Evolutionary conservation across 1,140 invertebrate genomes (phyloP), one percentile per base, ranked within the genome.

Genomic region (Drosophila baimaii): DNA sequence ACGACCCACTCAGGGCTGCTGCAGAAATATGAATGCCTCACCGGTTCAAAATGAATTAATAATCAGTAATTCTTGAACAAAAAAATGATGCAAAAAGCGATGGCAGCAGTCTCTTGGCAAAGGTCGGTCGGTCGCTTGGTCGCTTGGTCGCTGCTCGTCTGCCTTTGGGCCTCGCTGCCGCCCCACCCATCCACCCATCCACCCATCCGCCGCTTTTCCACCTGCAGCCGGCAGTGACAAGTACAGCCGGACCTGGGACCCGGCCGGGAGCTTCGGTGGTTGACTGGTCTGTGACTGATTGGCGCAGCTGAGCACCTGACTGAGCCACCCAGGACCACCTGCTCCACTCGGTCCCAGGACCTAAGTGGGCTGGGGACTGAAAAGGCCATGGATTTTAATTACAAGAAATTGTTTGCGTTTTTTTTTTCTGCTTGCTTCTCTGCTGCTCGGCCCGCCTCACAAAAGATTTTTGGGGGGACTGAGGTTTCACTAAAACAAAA

Each of bases 31-130:
- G 81, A 88, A 89, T 83, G 84, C 84, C 84, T 86, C 84, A 83
- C 84, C 76, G 84, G 80, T 88, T 84, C 73, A 88, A 88, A 88
- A 88, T 88, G 84, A 88, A 88, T 88, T 88, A 89, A 88, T 88
- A 88, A 88, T 88, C 84, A 88, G 84, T 89, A 88, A 88, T 89
- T 89, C 84, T 84, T 81, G 63, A 86, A 86, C 76, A 86, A 88
- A 82, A 86, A 86, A 77, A 82, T 62, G 49, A 62, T 27, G 68
- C 55, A 79, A 70, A 73, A 58, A 70, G 35, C 29, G 46, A 35
- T 66, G 43, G 65, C 44, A 52, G 19, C 17, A 35, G 37, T 70
- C 64, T 69, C 47, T 54, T 69, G 72, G 47, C 31, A 56, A 74
- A 56, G 61, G 59, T 71, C 51, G 63, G 63, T 49, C 44, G 54